These are phyloP conservation scores for Halichoerus grypus DNA, from an alignment of 2,113 vertebrate species.

Conservation along the genomic window DNA sequence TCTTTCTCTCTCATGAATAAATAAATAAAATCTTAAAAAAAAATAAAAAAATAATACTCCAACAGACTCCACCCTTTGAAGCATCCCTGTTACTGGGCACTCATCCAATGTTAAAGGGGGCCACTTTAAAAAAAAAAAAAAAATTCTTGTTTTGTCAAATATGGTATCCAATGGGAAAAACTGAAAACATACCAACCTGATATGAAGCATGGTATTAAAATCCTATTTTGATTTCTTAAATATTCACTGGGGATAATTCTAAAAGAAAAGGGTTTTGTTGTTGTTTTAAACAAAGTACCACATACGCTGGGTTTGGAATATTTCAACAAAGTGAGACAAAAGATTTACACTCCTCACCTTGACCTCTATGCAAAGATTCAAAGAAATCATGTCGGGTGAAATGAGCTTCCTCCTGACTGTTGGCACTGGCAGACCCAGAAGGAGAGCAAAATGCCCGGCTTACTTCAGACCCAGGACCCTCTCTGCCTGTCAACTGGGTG, in stretches of 20 bases:
- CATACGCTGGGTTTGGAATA: constrained; percentile 23
- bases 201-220: constrained; percentile 8
- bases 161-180: background rate
- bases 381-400: constrained; percentile 98
- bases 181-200: background rate
- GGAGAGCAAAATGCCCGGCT: constrained; percentile 34
- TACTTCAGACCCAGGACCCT: constrained; percentile 75
- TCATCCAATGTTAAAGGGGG: background rate
- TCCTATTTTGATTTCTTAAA: constrained; percentile 1
- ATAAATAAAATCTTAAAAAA: no score
- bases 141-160: constrained; percentile 41
- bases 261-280: constrained; percentile 6
- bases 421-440: constrained; percentile 79
- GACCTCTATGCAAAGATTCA: constrained; percentile 93
- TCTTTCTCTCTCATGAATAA: no score
- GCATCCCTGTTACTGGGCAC: background rate
- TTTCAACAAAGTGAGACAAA: background rate
- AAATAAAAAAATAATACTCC: background rate
- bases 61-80: background rate
- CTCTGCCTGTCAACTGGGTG: constrained; percentile 88
- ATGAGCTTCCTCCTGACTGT: constrained; percentile 91
- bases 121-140: constrained; percentile 20
- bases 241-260: background rate
- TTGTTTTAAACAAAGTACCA: background rate
- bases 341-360: constrained; percentile 89